phyloP scores from a whole-genome alignment of 2,888 invertebrate species.

The Blera fallax region DNA sequence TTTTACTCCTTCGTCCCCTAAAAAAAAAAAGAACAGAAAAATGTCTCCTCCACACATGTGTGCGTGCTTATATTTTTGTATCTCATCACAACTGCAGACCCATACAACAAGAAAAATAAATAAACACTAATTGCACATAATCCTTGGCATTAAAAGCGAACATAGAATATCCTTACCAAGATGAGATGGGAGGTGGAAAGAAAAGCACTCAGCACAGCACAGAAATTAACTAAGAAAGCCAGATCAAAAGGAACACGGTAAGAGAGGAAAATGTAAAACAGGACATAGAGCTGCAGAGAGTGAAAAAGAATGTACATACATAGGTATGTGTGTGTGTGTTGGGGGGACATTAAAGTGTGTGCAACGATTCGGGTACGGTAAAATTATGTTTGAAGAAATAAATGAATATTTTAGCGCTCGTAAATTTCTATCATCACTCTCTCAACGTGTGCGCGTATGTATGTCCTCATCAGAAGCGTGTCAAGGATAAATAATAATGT shows the following conservation, averaged over 20 bases:
- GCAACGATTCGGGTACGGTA: background rate
- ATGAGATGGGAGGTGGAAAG: background rate
- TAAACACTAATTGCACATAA: constrained; percentile 49
- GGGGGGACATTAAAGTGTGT: background rate
- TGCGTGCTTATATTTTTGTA: constrained; percentile 4
- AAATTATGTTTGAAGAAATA: constrained; percentile 46
- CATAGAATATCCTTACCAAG: constrained; percentile 2
- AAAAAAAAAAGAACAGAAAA: too few species aligned
- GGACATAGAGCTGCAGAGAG: background rate
- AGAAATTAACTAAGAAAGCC: constrained; percentile 39
- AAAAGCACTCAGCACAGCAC: constrained; percentile 12
- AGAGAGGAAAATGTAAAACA: background rate
- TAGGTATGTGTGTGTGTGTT: too few species aligned
- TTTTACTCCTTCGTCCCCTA: background rate
- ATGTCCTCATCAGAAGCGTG: constrained; percentile 40
- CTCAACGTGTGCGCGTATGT: background rate
- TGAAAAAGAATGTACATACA: background rate
- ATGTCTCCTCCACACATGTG: background rate
- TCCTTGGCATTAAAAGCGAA: constrained; percentile 60
- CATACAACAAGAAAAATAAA: background rate
- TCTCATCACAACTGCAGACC: background rate
- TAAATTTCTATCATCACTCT: constrained; percentile 39
- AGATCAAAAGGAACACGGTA: constrained; percentile 12
- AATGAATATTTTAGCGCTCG: constrained; percentile 44
- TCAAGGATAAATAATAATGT: constrained; percentile 69